Evolutionary conservation across 2,888 invertebrate genomes (phyloP).

Genomic region (Himalopsyche tibetana): DNA sequence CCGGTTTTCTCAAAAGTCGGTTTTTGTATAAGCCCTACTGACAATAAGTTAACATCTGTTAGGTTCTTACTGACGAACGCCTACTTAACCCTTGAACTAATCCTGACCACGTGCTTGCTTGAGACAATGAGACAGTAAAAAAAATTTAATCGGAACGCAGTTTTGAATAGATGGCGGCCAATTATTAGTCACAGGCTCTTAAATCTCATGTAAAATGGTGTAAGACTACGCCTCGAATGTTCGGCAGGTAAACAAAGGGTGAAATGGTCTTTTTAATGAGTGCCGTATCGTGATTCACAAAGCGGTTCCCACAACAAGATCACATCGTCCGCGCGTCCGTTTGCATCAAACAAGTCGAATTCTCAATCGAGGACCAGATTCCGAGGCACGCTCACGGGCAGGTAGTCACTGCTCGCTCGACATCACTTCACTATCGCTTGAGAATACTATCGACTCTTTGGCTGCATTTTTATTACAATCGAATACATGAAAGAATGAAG

Average conservation of each 20-base stretch:
- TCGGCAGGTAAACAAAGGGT: conserved; percentile 34
- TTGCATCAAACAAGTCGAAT: conserved; percentile 1
- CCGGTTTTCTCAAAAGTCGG: too few relatives aligned
- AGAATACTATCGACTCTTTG: not conserved
- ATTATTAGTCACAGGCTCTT: too few relatives aligned
- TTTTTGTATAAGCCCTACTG: too few relatives aligned
- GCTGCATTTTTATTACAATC: not conserved
- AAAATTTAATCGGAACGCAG: too few relatives aligned
- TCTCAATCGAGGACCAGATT: conserved; percentile 32
- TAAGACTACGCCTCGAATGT: not conserved
- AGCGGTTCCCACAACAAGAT: not conserved
- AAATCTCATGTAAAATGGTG: not conserved
- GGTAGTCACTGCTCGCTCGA: conserved; percentile 20
- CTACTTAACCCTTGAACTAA: too few relatives aligned
- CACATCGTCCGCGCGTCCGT: not conserved
- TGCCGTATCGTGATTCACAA: conserved; percentile 25
- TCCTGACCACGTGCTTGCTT: too few relatives aligned
- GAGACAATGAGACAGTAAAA: too few relatives aligned
- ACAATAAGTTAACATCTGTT: too few relatives aligned
- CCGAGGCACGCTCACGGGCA: not conserved
- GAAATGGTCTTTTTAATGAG: conserved; percentile 23
- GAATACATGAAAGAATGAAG: too few relatives aligned
- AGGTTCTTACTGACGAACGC: too few relatives aligned
- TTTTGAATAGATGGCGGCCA: too few relatives aligned
- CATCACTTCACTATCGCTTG: not conserved